phyloP scores from a whole-genome alignment of 2,113 vertebrate species.

The Catagonus wagneri region DNA sequence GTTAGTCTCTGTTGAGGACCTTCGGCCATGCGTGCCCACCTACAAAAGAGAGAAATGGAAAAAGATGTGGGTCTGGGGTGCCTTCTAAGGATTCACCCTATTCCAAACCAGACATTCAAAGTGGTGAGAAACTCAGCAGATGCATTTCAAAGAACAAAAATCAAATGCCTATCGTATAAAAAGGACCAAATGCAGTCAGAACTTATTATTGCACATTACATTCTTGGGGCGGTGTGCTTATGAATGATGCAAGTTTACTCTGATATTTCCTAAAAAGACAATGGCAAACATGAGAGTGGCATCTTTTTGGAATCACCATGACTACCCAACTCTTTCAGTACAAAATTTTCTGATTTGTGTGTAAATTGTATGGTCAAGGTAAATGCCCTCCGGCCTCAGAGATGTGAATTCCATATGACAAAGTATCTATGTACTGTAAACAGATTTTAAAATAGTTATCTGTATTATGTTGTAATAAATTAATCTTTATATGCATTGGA shows the following conservation, averaged over 20 bases:
- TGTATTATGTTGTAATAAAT: slow-evolving; percentile 12
- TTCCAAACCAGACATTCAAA: background rate
- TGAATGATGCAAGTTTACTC: background rate
- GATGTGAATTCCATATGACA: background rate
- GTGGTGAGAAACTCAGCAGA: background rate
- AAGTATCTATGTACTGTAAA: background rate
- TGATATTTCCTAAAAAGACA: background rate
- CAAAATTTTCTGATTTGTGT: background rate
- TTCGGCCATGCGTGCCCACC: background rate
- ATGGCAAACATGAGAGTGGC: background rate
- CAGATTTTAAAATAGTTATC: background rate
- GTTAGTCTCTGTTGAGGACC: background rate
- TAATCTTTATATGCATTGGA: background rate
- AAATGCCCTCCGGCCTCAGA: background rate
- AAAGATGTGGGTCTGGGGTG: background rate
- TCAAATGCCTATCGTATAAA: background rate
- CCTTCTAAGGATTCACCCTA: background rate
- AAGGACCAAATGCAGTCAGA: background rate
- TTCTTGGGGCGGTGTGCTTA: background rate
- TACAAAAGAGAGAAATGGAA: background rate
- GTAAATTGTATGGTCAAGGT: background rate
- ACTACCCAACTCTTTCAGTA: background rate
- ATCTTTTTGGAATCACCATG: background rate
- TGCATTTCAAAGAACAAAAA: background rate
- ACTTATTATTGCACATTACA: background rate